phyloP scores from a whole-genome alignment of 1,140 invertebrate genomes.

The Neodiprion virginianus region DNA sequence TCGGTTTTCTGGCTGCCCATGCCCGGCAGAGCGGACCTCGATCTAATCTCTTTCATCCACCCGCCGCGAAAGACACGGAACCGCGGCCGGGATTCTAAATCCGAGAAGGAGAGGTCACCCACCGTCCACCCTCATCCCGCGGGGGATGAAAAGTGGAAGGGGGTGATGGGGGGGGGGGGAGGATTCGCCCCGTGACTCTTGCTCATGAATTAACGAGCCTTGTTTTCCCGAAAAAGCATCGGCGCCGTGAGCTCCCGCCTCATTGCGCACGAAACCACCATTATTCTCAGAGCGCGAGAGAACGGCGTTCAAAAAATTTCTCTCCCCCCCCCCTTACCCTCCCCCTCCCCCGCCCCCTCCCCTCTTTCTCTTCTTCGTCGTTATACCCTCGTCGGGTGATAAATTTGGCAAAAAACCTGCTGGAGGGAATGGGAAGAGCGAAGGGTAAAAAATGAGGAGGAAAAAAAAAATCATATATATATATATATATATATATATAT shows the following conservation, averaged over 20 bases:
- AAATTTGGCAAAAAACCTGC: too few species aligned
- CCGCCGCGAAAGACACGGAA: not conserved
- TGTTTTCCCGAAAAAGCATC: not conserved
- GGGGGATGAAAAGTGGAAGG: not conserved
- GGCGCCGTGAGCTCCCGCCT: not conserved
- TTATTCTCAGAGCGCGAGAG: not conserved
- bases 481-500: too few species aligned
- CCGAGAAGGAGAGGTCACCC: not conserved
- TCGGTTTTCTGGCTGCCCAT: too few species aligned
- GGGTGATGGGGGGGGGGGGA: too few species aligned
- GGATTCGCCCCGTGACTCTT: not conserved
- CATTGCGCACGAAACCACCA: not conserved
- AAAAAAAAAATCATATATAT: too few species aligned
- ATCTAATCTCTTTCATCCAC: not conserved
- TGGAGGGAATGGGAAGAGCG: too few species aligned
- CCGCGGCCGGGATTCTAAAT: not conserved
- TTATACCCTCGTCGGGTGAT: too few species aligned
- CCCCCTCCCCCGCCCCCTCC: too few species aligned
- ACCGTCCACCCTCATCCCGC: not conserved
- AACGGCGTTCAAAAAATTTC: not conserved
- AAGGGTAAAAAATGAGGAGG: too few species aligned
- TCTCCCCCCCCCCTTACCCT: too few species aligned
- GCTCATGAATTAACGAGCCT: slow-evolving; percentile 2
- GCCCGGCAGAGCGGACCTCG: not conserved
- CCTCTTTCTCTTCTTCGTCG: too few species aligned